phyloP scores from a whole-genome alignment of 2,888 invertebrate genomes.

The Unio pictorum region DNA sequence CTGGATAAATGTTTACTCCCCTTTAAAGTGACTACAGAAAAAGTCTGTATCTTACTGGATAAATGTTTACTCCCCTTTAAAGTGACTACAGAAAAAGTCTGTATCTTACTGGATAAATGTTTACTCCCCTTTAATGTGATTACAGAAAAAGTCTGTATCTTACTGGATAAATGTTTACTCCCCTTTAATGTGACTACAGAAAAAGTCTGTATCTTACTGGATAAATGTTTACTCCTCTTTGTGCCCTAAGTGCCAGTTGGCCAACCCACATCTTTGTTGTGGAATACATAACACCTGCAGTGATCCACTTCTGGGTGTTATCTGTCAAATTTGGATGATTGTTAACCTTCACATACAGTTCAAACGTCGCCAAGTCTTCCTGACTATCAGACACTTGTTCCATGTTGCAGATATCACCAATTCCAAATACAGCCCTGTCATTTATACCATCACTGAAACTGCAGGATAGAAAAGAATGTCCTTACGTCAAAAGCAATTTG shows the following conservation, averaged over 20 bases:
- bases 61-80: no score
- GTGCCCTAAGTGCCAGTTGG: slow-evolving; percentile 28
- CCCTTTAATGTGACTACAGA: neutral
- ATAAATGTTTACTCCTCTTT: slow-evolving; percentile 9
- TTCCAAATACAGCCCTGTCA: slow-evolving; percentile 42
- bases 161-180: no score
- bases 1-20: no score
- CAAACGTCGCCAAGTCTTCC: slow-evolving; percentile 41
- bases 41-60: no score
- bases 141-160: no score
- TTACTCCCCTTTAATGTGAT: no score
- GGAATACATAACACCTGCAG: slow-evolving; percentile 46
- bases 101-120: no score
- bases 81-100: no score
- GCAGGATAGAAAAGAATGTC: slow-evolving; percentile 1
- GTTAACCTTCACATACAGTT: slow-evolving; percentile 36
- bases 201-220: slow-evolving; percentile 9
- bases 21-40: no score
- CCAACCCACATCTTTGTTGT: slow-evolving; percentile 47
- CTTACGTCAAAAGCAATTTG: no score
- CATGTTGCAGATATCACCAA: slow-evolving; percentile 47
- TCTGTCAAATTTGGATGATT: slow-evolving; percentile 24
- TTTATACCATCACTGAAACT: slow-evolving; percentile 32
- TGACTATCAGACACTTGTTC: slow-evolving; percentile 15
- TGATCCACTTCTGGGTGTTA: slow-evolving; percentile 32